phyloP scores from a whole-genome alignment of 2,797 vertebrate species.

The Anguilla anguilla region DNA sequence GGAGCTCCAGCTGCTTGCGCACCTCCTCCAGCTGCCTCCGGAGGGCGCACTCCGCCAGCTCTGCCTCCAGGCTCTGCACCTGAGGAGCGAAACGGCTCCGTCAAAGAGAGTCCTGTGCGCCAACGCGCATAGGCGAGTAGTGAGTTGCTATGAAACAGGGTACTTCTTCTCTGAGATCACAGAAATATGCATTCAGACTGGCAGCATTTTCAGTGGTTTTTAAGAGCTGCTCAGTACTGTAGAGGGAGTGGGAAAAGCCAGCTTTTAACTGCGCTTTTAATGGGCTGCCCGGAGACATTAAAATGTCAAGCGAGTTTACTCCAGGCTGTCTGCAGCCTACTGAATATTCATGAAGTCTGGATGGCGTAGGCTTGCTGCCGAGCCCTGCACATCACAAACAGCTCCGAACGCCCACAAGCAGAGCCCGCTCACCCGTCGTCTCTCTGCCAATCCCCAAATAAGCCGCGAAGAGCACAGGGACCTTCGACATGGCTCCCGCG shows the following conservation, averaged over 20 bases:
- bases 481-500: neutral
- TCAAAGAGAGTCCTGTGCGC: neutral
- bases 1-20: constrained; percentile 72
- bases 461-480: neutral
- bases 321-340: neutral
- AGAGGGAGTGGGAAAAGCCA: neutral
- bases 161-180: neutral
- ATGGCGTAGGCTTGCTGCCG: neutral
- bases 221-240: neutral
- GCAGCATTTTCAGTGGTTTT: neutral
- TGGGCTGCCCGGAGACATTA: neutral
- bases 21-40: constrained; percentile 66
- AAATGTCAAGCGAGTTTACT: constrained; percentile 20
- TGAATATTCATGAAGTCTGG: neutral
- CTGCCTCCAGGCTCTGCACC: constrained; percentile 68
- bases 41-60: constrained; percentile 65
- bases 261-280: neutral
- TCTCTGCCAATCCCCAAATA: neutral
- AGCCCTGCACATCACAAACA: neutral
- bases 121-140: neutral
- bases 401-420: neutral
- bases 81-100: constrained; percentile 36
- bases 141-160: neutral
- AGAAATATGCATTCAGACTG: neutral
- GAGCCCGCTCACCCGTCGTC: neutral